phyloP scores from a whole-genome alignment of 2,888 invertebrate species.

The Megamerina dolium region DNA sequence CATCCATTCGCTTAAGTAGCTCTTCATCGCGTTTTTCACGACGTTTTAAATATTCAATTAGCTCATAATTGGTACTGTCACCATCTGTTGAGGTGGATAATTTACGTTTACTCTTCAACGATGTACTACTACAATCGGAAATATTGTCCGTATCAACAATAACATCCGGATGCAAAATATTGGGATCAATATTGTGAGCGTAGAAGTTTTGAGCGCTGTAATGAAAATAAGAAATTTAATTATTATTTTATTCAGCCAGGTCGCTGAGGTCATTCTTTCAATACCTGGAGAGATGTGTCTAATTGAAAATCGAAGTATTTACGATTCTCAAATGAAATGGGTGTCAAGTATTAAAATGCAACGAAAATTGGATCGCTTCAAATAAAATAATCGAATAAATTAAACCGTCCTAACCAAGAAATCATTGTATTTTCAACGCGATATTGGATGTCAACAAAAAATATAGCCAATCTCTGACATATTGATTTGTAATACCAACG shows the following conservation, averaged over 20 bases:
- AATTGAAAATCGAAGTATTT: no score
- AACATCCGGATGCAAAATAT: conserved; percentile 47
- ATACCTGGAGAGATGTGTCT: no score
- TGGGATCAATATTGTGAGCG: conserved; percentile 41
- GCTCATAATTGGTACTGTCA: conserved; percentile 47
- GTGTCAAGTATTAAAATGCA: no score
- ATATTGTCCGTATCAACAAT: conserved; percentile 49
- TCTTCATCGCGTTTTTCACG: conserved; percentile 48
- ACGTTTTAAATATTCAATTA: conserved; percentile 47
- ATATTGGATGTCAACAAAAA: no score
- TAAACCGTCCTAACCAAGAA: no score
- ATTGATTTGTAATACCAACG: no score
- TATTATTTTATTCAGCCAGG: no score
- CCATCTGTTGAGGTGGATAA: conserved; percentile 47
- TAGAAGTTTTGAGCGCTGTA: conserved; percentile 43
- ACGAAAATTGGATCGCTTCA: no score
- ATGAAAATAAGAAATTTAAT: neutral
- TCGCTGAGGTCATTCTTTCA: no score
- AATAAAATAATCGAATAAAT: neutral
- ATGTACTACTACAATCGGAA: conserved; percentile 40
- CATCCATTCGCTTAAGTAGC: conserved; percentile 46
- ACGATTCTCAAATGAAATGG: no score
- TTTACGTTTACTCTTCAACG: conserved; percentile 43
- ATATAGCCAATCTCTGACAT: no score
- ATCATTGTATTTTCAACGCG: no score